Percentiles rank a stretch among this genome's conserved stretches.
phyloP scores from a whole-genome alignment of 1,140 invertebrate genomes.

The Diabrotica virgifera region DNA sequence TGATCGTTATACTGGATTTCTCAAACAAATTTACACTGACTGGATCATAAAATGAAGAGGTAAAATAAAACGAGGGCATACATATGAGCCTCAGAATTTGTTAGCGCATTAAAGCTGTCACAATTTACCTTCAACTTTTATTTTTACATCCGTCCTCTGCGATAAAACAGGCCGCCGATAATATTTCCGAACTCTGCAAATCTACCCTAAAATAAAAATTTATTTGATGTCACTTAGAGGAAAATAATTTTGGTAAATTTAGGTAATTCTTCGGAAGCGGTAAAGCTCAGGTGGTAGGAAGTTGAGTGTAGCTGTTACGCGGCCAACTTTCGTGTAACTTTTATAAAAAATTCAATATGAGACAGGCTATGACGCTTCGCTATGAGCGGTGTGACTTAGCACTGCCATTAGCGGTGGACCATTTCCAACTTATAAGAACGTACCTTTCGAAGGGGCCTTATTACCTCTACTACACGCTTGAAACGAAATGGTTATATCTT shows the following conservation, averaged over 20 bases:
- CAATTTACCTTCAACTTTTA: not conserved
- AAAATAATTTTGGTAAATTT: not conserved
- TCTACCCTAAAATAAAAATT: not conserved
- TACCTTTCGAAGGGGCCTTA: not conserved
- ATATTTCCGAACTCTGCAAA: not conserved
- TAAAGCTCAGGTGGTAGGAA: slow-evolving; percentile 26
- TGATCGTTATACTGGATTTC: no score
- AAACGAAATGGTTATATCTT: no score
- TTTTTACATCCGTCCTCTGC: not conserved
- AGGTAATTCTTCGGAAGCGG: slow-evolving; percentile 1
- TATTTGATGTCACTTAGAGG: not conserved
- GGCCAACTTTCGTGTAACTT: slow-evolving; percentile 22
- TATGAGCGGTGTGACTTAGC: slow-evolving; percentile 28
- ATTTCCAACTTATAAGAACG: not conserved
- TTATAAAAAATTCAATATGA: slow-evolving; percentile 33
- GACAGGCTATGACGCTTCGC: slow-evolving; percentile 26
- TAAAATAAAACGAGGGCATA: no score
- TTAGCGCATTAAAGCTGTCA: not conserved
- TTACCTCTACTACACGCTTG: no score
- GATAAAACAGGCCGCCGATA: not conserved
- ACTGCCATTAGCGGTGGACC: slow-evolving; percentile 20
- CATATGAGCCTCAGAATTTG: no score
- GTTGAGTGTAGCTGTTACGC: slow-evolving; percentile 25
- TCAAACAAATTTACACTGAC: no score
- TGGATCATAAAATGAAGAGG: no score